Conservation (phyloP, 92 coral and sea anemone species). For the Parazoanthus darwini region DNA sequence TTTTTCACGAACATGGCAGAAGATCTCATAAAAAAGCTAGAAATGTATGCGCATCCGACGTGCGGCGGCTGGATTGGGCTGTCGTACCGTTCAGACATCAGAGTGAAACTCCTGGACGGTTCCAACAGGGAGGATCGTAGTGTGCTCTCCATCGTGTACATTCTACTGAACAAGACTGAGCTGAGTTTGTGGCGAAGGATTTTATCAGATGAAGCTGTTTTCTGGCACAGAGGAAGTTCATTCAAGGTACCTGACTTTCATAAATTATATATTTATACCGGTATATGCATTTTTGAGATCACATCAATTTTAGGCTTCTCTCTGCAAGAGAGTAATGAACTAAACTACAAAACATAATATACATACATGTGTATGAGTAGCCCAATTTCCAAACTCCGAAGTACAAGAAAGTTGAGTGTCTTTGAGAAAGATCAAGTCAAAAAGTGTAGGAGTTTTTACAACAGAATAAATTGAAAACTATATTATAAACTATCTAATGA, state of each 20-base stretch:
- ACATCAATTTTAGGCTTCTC: neutral
- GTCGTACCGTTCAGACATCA: slow-evolving; percentile 26
- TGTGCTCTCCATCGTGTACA: slow-evolving; percentile 19
- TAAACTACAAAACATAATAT: neutral
- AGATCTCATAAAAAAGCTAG: neutral
- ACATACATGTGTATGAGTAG: no score
- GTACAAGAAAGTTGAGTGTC: neutral
- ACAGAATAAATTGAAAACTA: no score
- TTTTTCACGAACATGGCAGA: slow-evolving; percentile 7
- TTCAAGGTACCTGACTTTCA: slow-evolving; percentile 8
- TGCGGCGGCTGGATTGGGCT: slow-evolving; percentile 37
- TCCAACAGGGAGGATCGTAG: slow-evolving; percentile 12
- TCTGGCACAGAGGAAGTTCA: slow-evolving; percentile 42
- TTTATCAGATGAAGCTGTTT: slow-evolving; percentile 8
- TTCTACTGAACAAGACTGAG: slow-evolving; percentile 7
- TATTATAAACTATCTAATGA: no score
- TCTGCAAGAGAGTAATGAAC: neutral
- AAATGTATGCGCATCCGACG: slow-evolving; percentile 25
- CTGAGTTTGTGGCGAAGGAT: slow-evolving; percentile 24
- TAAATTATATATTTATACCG: no score
- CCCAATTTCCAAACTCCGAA: neutral
- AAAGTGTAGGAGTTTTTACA: no score
- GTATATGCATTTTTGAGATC: no score
- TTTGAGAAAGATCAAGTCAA: neutral
- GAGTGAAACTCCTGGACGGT: slow-evolving; percentile 26